Evolutionary conservation across 1,140 invertebrate genomes (phyloP), one percentile per base, ranked within the genome.

Genomic region (Matsumurasca onukii): DNA sequence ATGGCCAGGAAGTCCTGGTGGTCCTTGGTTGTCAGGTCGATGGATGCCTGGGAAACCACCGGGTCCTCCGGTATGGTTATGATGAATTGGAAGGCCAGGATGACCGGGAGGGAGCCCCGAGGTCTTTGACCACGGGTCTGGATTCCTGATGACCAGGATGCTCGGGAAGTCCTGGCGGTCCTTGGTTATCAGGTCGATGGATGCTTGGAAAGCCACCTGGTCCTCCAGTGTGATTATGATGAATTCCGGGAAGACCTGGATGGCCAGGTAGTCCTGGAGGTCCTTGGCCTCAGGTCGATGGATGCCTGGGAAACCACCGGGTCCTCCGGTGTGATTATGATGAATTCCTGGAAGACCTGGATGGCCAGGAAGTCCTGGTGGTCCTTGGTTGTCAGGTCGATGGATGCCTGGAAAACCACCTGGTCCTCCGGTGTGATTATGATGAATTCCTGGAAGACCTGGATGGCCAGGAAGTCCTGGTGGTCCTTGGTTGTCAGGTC

Each of bases 331-430:
- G 57, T 52, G 31, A 0, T 72, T 73, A 25, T 70, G 63, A 13
- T 69, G 45, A 13, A 72, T 69, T 34, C 76, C 75, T 70, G 75
- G 75, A 51, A 55, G 25, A 51, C 76, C 75, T 63, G 75, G 74
- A 63, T 65, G 63, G 72, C 73, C 74, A 48, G 78, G 76, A 30
- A 73, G 45, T 22, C 76, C 75, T 22, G 75, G 73, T 30, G 70
- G 68, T 45, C 9, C 74, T 13, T 73, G 71, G 52, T 71, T 57
- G 15, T 69, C 72, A 57, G 74, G 13, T 67, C 17, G 29, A 73
- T 73, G 45, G 70, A 65, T 68, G 71, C 68, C 67, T 3, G 74
- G 70, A n/a, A n/a, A n/a, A 13, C 63, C 17, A 31, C 67, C 66
- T 27, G 67, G 52, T 29, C 68, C 20, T 27, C 31, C 69, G 20